phyloP scores from a whole-genome alignment of 2,113 vertebrate genomes.

The Pavo muticus region DNA sequence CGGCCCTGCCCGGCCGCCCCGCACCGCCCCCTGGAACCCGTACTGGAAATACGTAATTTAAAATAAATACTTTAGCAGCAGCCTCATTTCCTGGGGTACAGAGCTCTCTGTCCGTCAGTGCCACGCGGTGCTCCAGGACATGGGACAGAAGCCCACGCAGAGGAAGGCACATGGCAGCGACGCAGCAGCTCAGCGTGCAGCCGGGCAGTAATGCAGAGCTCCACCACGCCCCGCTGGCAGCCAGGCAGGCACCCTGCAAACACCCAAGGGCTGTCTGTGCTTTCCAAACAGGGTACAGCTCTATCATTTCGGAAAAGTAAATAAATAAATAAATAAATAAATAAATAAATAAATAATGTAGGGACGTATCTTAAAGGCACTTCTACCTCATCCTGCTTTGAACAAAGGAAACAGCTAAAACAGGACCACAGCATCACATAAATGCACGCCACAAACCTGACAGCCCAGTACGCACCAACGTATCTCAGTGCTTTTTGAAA shows the following conservation, averaged over 20 bases:
- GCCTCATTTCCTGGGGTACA: not conserved
- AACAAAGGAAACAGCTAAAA: not conserved
- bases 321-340: too few relatives aligned
- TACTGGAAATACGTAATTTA: not conserved
- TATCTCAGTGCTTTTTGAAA: not conserved
- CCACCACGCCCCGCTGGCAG: not conserved
- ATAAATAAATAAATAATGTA: not conserved
- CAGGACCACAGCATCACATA: not conserved
- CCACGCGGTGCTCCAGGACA: not conserved
- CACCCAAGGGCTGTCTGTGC: not conserved
- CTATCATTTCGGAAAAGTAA: too few relatives aligned
- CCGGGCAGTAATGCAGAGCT: too few relatives aligned
- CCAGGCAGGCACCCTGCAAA: not conserved
- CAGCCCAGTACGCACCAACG: not conserved
- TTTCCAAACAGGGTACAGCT: not conserved
- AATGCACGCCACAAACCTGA: not conserved
- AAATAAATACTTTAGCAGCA: not conserved
- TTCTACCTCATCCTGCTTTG: not conserved
- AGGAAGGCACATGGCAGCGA: fast-evolving
- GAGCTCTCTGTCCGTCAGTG: not conserved
- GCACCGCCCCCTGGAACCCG: not conserved
- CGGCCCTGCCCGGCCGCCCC: not conserved
- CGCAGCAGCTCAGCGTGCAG: not conserved
- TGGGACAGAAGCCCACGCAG: not conserved
- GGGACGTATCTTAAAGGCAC: not conserved